Base-by-base conservation (phyloP, 1,140 invertebrate genomes). In the Procambarus clarkii region DNA sequence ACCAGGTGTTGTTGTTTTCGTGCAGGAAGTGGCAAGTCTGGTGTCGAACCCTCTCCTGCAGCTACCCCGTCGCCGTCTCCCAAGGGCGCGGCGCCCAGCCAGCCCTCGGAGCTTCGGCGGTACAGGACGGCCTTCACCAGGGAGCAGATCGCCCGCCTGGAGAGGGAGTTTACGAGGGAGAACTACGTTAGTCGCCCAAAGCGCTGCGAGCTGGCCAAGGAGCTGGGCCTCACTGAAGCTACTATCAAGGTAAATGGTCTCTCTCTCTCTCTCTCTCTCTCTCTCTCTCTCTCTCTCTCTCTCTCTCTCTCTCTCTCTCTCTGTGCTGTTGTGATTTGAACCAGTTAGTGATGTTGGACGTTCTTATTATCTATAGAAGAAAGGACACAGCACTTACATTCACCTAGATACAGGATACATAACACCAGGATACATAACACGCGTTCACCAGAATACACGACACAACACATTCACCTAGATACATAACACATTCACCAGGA, bases 41-140 rank as follows among this genome's bases (percentile, higher is more conserved):
- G 0, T 34, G 24, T 54, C n/a, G 84, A 76, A 8, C 3, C 71
- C 8, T n/a, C n/a, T n/a, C 50, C 71, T 18, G 46, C 46, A 46
- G 50, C 50, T n/a, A 86, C 45, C 9, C 11, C 71, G 5, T 78
- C 84, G 1, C n/a, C 74, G 8, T 46, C 84, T n/a, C 71, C 71
- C 2, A 48, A 54, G 45, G 69, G 60, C 4, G 13, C 84, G 21
- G 34, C 71, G 8, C 2, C 84, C 8, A 24, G 46, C 18, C 84
- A 86, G 71, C 71, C 46, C 74, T 34, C 58, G 34, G 88, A 90
- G 64, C 64, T 83, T 4, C 64, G 88, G 18, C 69, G 99, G 80
- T 99, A 99, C 94, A 95, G 99, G 48, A 99, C 99, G 0, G 99
- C 99, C 0, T 99, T 99, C 95, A 99, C 98, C 1, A 95, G 98